Percentiles rank a stretch among this genome's conserved stretches.
Conservation (phyloP, 2,888 invertebrate genomes). For the Glaucopsyche alexis region DNA sequence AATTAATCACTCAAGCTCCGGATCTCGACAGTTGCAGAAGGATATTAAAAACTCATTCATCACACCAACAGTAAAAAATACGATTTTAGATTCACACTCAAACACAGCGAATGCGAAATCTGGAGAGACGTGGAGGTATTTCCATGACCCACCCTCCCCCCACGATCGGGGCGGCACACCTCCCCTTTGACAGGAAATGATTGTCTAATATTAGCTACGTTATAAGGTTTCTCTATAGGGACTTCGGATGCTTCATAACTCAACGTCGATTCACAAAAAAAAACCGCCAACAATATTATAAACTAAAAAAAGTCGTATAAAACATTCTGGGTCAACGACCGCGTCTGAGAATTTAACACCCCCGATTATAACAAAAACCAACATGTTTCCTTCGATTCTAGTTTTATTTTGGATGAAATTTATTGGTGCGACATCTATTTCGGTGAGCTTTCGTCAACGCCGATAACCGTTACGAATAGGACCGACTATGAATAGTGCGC, state of each 20-base stretch:
- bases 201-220: slow-evolving; percentile 80
- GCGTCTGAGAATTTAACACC: slow-evolving; percentile 54
- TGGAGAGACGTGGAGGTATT: slow-evolving; percentile 73
- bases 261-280: slow-evolving; percentile 31
- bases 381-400: slow-evolving; percentile 56
- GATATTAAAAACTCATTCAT: slow-evolving; percentile 77
- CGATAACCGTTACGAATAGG: slow-evolving; percentile 50
- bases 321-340: slow-evolving; percentile 64
- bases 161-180: slow-evolving; percentile 54
- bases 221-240: slow-evolving; percentile 75
- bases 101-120: slow-evolving; percentile 70
- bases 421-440: slow-evolving; percentile 70
- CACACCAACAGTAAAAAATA: slow-evolving; percentile 69
- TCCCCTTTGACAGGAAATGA: slow-evolving; percentile 79
- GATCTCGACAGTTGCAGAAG: slow-evolving; percentile 64
- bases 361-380: slow-evolving; percentile 64
- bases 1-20: slow-evolving; percentile 22
- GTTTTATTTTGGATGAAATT: slow-evolving; percentile 66
- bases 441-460: slow-evolving; percentile 64
- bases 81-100: slow-evolving; percentile 74
- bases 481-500: slow-evolving; percentile 65
- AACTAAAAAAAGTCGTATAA: slow-evolving; percentile 52
- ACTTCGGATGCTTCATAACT: slow-evolving; percentile 46
- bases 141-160: slow-evolving; percentile 49
- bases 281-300: slow-evolving; percentile 24